A percentile compares a stretch with the other conserved stretches of the same genome.
Conservation (phyloP, 2,888 invertebrate species). For the Troilus luridus region DNA sequence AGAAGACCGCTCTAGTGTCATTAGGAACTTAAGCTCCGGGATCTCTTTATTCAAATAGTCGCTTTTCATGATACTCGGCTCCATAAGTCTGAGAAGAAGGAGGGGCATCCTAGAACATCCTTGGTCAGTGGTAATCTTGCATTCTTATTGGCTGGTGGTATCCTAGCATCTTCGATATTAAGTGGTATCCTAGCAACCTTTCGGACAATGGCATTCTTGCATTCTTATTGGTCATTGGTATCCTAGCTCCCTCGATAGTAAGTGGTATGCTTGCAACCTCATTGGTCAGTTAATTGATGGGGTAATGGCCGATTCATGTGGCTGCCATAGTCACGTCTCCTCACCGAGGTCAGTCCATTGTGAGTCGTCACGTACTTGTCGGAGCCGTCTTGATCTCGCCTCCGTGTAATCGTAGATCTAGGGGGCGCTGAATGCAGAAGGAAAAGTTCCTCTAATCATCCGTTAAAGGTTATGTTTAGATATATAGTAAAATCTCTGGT, state of each 20-base stretch:
- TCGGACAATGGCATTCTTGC: too few relatives aligned
- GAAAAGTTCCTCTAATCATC: neutral
- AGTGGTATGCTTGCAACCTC: neutral
- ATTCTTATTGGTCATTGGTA: too few relatives aligned
- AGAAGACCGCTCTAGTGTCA: neutral
- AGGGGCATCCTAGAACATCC: too few relatives aligned
- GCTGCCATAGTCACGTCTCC: conserved; percentile 30
- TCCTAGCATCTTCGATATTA: too few relatives aligned
- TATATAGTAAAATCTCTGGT: too few relatives aligned
- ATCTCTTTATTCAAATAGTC: conserved; percentile 34
- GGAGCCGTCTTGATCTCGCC: neutral
- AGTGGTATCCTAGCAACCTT: too few relatives aligned
- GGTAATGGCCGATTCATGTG: neutral
- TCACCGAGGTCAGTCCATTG: neutral
- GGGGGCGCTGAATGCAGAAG: neutral
- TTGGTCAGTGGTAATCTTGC: too few relatives aligned
- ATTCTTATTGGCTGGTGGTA: too few relatives aligned
- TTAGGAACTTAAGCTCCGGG: neutral
- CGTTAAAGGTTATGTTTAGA: too few relatives aligned
- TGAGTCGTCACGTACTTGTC: neutral
- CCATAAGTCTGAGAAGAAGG: too few relatives aligned
- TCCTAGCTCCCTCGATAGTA: neutral
- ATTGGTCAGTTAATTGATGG: conserved; percentile 5
- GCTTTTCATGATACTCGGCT: neutral
- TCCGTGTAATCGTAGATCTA: neutral